These are phyloP conservation scores for Engystomops pustulosus DNA, from an alignment of 2,113 vertebrate species.

Conservation along the genomic window DNA sequence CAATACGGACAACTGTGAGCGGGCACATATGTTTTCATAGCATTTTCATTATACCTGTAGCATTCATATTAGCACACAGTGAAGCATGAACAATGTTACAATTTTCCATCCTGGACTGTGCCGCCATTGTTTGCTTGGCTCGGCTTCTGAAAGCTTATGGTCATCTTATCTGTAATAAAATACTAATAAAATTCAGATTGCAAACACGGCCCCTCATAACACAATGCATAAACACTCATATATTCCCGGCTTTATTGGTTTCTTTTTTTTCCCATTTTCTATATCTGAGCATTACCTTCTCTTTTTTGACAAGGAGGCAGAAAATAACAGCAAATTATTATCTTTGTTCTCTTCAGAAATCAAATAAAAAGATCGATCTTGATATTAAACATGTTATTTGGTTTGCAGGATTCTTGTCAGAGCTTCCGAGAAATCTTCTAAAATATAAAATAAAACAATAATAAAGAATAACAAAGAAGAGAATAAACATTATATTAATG, in stretches of 20 bases:
- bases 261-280: neutral
- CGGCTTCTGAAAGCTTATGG: constrained; percentile 8
- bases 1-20: neutral
- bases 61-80: neutral
- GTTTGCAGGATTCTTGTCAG: neutral
- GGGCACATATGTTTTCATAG: neutral
- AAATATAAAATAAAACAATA: neutral
- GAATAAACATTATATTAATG: no score
- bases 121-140: neutral
- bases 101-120: neutral
- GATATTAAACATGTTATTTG: constrained; percentile 15
- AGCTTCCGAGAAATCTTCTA: neutral
- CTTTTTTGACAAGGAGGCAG: constrained; percentile 13
- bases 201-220: constrained; percentile 8
- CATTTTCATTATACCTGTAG: neutral
- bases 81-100: no score
- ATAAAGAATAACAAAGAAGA: neutral
- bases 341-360: neutral
- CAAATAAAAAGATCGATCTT: constrained; percentile 19
- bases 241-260: constrained; percentile 29
- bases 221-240: constrained; percentile 41
- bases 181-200: constrained; percentile 47
- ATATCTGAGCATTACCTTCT: neutral
- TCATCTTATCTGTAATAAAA: constrained; percentile 42
- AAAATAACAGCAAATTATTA: constrained; percentile 27